Base-by-base conservation (phyloP, 2,113 vertebrate species). In the Gymnobelideus leadbeateri region DNA sequence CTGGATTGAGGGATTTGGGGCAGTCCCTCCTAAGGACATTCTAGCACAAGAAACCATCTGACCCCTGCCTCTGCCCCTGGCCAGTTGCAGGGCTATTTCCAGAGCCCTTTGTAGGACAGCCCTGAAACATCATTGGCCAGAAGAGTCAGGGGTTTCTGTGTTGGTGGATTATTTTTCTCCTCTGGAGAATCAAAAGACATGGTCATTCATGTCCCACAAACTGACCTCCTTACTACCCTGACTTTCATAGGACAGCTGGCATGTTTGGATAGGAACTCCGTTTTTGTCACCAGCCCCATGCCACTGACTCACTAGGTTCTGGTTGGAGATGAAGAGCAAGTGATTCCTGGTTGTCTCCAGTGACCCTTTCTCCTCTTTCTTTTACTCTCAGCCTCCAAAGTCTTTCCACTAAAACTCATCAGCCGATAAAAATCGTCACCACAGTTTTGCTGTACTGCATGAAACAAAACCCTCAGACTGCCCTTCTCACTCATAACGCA, bases 381-480 rank as follows among this genome's bases (percentile, higher is more conserved):
- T 91, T 57, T 93, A 25, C 91, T 53, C 55, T 51, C 57, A 51
- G 89, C 53, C 57, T 43, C 26, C 91, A 92, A 91, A 77, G 89
- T 49, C 37, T 77, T 68, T 68, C 19, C 96, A 94, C 97, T 95
- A 91, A 94, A 94, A 50, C 68, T 94, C 28, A 77, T 90, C 93
- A 90, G 10, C 68, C 57, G 46, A 28, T 47, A 91, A 94, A 84
- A 51, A 37, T 52, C 89, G 0, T 55, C 50, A 16, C 19, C 37
- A 52, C 77, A 89, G 57, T 92, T 94, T 89, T 89, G 92, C 91
- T 91, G 93, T 84, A 26, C 89, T 96, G 97, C 97, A 97, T 98
- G 97, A 92, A 91, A 92, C 52, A 57, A 95, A 31, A 89, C 51
- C 93, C 53, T 53, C 5, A 95, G 25, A 37, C 94, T 61, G 11